These are phyloP conservation scores for Hyperoplus immaculatus DNA, from an alignment of 2,797 vertebrate genomes.

Conservation along the genomic window DNA sequence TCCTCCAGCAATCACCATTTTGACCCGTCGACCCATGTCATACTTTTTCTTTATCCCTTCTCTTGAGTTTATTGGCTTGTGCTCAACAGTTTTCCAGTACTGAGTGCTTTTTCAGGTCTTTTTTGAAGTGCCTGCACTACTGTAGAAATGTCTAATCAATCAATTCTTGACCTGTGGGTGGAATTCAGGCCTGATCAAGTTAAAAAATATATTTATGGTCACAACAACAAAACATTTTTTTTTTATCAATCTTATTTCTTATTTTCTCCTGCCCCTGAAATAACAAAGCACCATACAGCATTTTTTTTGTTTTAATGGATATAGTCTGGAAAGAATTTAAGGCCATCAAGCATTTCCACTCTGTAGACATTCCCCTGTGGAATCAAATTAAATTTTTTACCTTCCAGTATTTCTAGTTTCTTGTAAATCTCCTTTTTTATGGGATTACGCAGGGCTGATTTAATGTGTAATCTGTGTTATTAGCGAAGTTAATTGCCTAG, in stretches of 20 bases:
- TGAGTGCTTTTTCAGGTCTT: conserved; percentile 40
- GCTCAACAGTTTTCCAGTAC: conserved; percentile 32
- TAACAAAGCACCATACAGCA: conserved; percentile 20
- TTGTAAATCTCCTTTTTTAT: background rate
- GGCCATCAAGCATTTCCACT: background rate
- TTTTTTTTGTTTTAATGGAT: conserved; percentile 29
- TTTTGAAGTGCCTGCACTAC: conserved; percentile 57
- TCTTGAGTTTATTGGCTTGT: conserved; percentile 43
- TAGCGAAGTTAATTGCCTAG: background rate
- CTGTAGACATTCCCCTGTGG: too few species aligned
- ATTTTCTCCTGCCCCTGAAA: conserved; percentile 24
- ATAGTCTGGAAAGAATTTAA: conserved; percentile 9
- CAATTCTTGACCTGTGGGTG: conserved; percentile 45
- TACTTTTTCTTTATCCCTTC: conserved; percentile 37
- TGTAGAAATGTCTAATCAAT: conserved; percentile 48
- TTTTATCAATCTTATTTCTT: too few species aligned
- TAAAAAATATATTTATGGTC: conserved; percentile 12
- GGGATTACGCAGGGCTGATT: background rate
- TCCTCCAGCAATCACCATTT: conserved; percentile 27
- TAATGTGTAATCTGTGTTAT: background rate
- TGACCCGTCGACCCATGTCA: conserved; percentile 50
- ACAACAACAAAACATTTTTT: background rate
- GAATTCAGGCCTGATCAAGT: conserved; percentile 37
- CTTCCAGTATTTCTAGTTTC: background rate
- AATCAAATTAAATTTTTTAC: too few species aligned